Evolutionary conservation across 2,888 invertebrate genomes (phyloP), one percentile per base, ranked within the genome.

Genomic region (Abrostola tripartita): DNA sequence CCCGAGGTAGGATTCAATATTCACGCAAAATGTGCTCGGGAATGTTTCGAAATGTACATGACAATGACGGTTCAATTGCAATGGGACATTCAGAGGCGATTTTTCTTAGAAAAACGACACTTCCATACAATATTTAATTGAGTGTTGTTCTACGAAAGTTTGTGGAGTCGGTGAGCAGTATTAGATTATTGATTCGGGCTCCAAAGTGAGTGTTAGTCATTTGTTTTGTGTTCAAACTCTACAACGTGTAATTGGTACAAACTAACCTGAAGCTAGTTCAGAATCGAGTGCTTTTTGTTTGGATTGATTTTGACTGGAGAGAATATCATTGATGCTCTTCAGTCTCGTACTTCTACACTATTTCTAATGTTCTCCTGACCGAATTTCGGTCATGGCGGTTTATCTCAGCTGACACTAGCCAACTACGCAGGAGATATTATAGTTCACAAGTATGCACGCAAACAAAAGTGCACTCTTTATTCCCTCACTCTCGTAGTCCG

Each of bases 21-120:
- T 78, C 64, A 79, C 56, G 54, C 36, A 74, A 79, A 79, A 79
- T 65, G 77, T 52, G 35, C 9, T 52, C 40, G 41, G 24, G 58
- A 74, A 55, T 74, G 68, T 50, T 79, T 52, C 58, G 53, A 58
- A 68, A 64, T 78, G 78, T 78, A 78, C 77, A 72, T 72, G 65
- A 79, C 56, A 71, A 66, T 71, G 71, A 76, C 71, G 65, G 68
- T 38, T 55, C 14, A 47, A 65, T 68, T 74, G 75, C 71, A 70
- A 61, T 74, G 71, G 71, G 71, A 61, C 71, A 65, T 72, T 70
- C 52, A 5, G 4, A 52, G 58, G 50, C 61, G 5, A 70, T 61
- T 61, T 72, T 72, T 74, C 75, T 74, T 56, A 70, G 75, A 70
- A 70, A 69, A 70, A 70, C 55, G 75, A 35, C 37, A 11, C n/a